These are phyloP conservation scores for Taenioides sp. DNA, from an alignment of 2,797 vertebrate species.

Conservation along the genomic window DNA sequence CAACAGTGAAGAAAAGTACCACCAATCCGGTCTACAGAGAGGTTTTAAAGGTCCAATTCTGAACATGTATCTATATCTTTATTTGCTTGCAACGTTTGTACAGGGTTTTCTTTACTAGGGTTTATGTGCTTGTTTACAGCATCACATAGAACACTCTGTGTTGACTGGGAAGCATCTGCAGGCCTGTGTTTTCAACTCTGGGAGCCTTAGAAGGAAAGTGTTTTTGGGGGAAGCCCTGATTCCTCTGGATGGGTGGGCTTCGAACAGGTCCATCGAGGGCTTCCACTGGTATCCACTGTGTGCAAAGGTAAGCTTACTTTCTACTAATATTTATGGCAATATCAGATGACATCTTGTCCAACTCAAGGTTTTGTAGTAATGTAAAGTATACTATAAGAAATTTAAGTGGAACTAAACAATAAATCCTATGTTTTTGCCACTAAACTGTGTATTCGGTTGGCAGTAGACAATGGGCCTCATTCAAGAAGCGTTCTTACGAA, in stretches of 20 bases:
- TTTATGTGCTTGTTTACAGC: slow-evolving; percentile 66
- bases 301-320: slow-evolving; percentile 76
- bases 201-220: slow-evolving; percentile 77
- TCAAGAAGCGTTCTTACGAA: too few species aligned
- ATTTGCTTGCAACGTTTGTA: background rate
- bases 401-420: too few species aligned
- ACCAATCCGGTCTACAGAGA: slow-evolving; percentile 85
- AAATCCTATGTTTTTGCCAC: too few species aligned
- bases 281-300: slow-evolving; percentile 83
- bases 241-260: slow-evolving; percentile 80
- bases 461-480: too few species aligned
- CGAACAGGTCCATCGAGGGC: slow-evolving; percentile 62
- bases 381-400: background rate
- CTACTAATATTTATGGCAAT: background rate
- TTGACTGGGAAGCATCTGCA: slow-evolving; percentile 80
- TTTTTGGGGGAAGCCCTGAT: slow-evolving; percentile 88
- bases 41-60: slow-evolving; percentile 79
- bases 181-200: slow-evolving; percentile 88
- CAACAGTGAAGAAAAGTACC: slow-evolving; percentile 82
- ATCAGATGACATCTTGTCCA: slow-evolving; percentile 1
- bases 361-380: background rate
- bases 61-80: slow-evolving; percentile 17
- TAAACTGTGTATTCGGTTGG: too few species aligned
- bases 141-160: slow-evolving; percentile 75
- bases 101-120: background rate